Percentiles rank a stretch among this genome's conserved stretches.
phyloP scores from a whole-genome alignment of 2,888 invertebrate genomes.

The Anagyrus pseudococci region DNA sequence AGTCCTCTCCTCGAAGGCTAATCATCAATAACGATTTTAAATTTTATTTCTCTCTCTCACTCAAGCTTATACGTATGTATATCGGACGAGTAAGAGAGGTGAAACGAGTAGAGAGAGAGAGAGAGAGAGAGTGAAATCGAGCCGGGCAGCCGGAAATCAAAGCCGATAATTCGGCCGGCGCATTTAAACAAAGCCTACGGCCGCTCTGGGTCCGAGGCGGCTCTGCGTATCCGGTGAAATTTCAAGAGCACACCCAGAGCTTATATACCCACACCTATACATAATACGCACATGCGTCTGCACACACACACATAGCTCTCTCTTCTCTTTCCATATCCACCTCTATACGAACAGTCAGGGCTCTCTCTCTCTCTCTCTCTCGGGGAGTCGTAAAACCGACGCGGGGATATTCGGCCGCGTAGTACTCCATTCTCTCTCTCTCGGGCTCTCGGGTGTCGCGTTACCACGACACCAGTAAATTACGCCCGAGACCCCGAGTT shows the following conservation, averaged over 20 bases:
- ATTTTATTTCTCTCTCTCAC: too few species aligned
- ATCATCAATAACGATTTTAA: too few species aligned
- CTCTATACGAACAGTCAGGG: too few species aligned
- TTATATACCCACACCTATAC: too few species aligned
- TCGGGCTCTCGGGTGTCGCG: constrained; percentile 11
- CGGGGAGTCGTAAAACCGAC: background rate
- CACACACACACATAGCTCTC: background rate
- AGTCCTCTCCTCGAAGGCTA: too few species aligned
- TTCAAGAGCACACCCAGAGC: background rate
- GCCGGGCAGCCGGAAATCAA: constrained; percentile 18
- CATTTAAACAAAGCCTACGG: constrained; percentile 23
- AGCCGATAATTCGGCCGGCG: constrained; percentile 24
- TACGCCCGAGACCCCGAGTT: constrained; percentile 23
- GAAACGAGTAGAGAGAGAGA: background rate
- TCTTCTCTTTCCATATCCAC: too few species aligned
- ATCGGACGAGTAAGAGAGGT: too few species aligned
- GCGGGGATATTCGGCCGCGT: background rate
- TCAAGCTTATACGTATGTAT: too few species aligned
- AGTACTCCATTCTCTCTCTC: background rate
- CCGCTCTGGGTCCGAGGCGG: too few species aligned
- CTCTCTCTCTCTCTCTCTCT: too few species aligned
- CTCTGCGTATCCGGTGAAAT: background rate
- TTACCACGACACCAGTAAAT: constrained; percentile 30
- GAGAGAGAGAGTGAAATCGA: constrained; percentile 10
- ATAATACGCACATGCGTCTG: background rate